Percentiles rank a stretch among this genome's conserved stretches.
Evolutionary conservation across 2,888 invertebrate species (phyloP).

Genomic region (Oscheius sp.): DNA sequence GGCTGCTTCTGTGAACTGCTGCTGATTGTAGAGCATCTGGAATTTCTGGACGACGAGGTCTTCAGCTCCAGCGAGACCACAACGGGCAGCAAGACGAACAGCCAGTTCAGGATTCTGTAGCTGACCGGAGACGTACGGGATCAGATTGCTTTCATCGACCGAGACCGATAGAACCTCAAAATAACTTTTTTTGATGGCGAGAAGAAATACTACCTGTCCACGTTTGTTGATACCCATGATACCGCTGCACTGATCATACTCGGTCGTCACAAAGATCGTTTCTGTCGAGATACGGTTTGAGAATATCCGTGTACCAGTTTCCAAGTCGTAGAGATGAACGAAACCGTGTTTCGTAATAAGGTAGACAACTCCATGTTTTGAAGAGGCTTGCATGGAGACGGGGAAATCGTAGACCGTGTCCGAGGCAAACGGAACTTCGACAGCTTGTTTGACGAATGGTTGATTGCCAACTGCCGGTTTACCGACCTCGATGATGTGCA

Average conservation of each 20-base stretch:
- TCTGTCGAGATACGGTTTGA: slow-evolving; percentile 98
- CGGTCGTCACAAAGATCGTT: slow-evolving; percentile 97
- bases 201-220: slow-evolving; percentile 77
- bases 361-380: slow-evolving; percentile 95
- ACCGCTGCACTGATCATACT: slow-evolving; percentile 92
- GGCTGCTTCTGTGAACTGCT: slow-evolving; percentile 91
- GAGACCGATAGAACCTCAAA: slow-evolving; percentile 91
- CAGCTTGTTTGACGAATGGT: slow-evolving; percentile 96
- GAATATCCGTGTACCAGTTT: slow-evolving; percentile 95
- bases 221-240: slow-evolving; percentile 87
- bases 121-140: slow-evolving; percentile 94
- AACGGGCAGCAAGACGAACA: slow-evolving; percentile 88
- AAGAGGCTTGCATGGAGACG: slow-evolving; percentile 98
- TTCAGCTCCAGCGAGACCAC: slow-evolving; percentile 81
- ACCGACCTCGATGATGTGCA: slow-evolving; percentile 94
- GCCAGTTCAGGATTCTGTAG: slow-evolving; percentile 97
- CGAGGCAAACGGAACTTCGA: slow-evolving; percentile 98
- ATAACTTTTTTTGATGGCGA: not conserved
- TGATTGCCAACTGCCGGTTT: slow-evolving; percentile 92
- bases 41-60: slow-evolving; percentile 97
- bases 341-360: slow-evolving; percentile 98
- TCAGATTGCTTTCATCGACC: slow-evolving; percentile 97
- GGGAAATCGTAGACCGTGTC: slow-evolving; percentile 98
- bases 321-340: slow-evolving; percentile 97
- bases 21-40: slow-evolving; percentile 93